A percentile compares a stretch with the other conserved stretches of the same genome.
These are phyloP conservation scores for Lordiphosa andalusiaca DNA, from an alignment of 2,888 invertebrate species.

Conservation along the genomic window DNA sequence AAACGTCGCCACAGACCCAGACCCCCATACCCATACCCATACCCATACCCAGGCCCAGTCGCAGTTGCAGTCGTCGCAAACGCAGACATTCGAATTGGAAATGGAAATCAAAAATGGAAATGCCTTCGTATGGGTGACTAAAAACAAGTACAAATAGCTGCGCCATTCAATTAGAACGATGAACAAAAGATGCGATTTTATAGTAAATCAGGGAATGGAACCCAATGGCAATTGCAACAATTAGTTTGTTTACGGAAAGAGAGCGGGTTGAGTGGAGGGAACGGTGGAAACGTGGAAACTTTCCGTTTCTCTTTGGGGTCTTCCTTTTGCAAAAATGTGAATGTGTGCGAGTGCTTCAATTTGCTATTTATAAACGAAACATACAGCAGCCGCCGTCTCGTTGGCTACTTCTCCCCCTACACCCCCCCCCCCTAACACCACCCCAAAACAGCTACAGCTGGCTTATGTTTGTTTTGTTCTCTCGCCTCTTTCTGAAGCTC, in stretches of 20 bases:
- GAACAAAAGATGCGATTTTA: constrained; percentile 28
- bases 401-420: too few species aligned
- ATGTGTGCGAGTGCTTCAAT: constrained; percentile 26
- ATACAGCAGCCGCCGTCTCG: constrained; percentile 6
- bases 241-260: constrained; percentile 41
- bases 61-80: too few species aligned
- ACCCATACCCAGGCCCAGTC: not conserved
- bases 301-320: constrained; percentile 25
- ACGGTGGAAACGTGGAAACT: constrained; percentile 4
- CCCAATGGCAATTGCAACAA: constrained; percentile 25
- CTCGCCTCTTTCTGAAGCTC: constrained; percentile 17
- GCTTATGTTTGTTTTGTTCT: constrained; percentile 25
- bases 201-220: constrained; percentile 1
- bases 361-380: constrained; percentile 43
- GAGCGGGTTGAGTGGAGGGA: not conserved
- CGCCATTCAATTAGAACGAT: constrained; percentile 27
- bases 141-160: not conserved
- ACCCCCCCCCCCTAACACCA: too few species aligned
- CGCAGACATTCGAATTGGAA: too few species aligned
- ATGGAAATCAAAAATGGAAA: too few species aligned
- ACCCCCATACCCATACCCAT: not conserved
- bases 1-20: constrained; percentile 25
- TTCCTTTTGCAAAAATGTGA: constrained; percentile 9
- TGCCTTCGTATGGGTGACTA: too few species aligned
- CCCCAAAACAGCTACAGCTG: constrained; percentile 27